These are phyloP conservation scores for Oscarella lobularis DNA, from an alignment of 37 sponge, comb jelly and placozoan species.

Conservation along the genomic window DNA sequence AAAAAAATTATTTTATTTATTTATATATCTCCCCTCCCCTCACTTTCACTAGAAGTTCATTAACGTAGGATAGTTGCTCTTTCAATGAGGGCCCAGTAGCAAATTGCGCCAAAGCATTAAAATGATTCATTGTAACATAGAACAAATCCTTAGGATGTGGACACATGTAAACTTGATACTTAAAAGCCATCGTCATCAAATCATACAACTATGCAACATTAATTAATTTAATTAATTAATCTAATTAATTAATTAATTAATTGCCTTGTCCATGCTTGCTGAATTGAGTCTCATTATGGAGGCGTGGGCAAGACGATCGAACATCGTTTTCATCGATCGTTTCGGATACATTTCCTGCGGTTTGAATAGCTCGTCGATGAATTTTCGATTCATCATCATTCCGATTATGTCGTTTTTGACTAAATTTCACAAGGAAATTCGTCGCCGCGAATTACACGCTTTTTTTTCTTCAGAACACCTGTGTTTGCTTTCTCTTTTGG, in stretches of 20 bases:
- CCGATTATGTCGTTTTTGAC: slow-evolving; percentile 71
- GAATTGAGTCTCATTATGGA: slow-evolving; percentile 86
- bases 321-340: slow-evolving; percentile 42
- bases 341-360: slow-evolving; percentile 46
- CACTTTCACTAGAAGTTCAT: too few species aligned
- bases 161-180: slow-evolving; percentile 56
- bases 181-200: background rate
- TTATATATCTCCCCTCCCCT: too few species aligned
- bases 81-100: too few species aligned
- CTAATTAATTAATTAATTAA: background rate
- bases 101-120: slow-evolving; percentile 38
- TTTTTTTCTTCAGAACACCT: slow-evolving; percentile 22
- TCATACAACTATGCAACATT: background rate
- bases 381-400: slow-evolving; percentile 49
- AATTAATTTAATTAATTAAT: background rate
- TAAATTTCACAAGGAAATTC: slow-evolving; percentile 7
- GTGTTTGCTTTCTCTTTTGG: slow-evolving; percentile 24
- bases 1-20: too few species aligned
- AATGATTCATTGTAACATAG: slow-evolving; percentile 72
- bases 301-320: slow-evolving; percentile 77
- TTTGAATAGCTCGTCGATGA: slow-evolving; percentile 65
- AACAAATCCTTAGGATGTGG: slow-evolving; percentile 61
- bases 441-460: background rate
- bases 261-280: background rate
- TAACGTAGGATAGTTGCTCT: too few species aligned